Evolutionary conservation across 2,797 vertebrate species (phyloP), one percentile per base, ranked within the genome.

Genomic region (Anas acuta): DNA sequence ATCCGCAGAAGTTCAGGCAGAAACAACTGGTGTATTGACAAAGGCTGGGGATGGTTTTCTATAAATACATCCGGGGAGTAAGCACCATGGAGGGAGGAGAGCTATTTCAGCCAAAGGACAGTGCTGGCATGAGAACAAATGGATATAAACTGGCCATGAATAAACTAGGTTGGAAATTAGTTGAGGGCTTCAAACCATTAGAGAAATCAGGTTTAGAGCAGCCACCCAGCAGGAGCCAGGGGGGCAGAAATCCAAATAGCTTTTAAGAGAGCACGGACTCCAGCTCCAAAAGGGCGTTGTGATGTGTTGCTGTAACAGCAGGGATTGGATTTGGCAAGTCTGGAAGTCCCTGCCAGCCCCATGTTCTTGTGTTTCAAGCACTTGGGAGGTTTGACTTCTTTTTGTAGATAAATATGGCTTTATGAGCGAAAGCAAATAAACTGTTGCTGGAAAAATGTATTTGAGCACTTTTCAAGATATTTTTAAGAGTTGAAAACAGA

Each of bases 351-450:
- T 95, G 83, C 77, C 87, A 95, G 77, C 47, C 62, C 76, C 80
- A 58, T 1, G 15, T 75, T 96, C 66, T 82, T 93, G 54, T 74
- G 49, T 94, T 92, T 92, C 82, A 96, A 89, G 54, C 30, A 30
- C 85, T 81, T 83, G 76, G 79, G 70, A 91, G 62, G 66, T 84
- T 92, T 81, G 58, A 65, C 33, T 96, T 61, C 7, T 76, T 41
- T 87, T 87, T 77, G 65, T 26, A 72, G 87, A 94, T 72, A 93
- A 95, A 93, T 91, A 88, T 17, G 70, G 13, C 51, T 95, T 94
- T 89, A 58, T 56, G 83, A 94, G 51, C 22, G 90, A 91, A 91
- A 91, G 37, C 33, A 95, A 96, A 95, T 78, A 92, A 93, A 91
- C 16, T 78, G 37, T 54, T 78, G 49, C 62, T 90, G 62, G 56